These are phyloP conservation scores for Tamias sibiricus DNA, from an alignment of 2,113 vertebrate genomes.

Conservation along the genomic window DNA sequence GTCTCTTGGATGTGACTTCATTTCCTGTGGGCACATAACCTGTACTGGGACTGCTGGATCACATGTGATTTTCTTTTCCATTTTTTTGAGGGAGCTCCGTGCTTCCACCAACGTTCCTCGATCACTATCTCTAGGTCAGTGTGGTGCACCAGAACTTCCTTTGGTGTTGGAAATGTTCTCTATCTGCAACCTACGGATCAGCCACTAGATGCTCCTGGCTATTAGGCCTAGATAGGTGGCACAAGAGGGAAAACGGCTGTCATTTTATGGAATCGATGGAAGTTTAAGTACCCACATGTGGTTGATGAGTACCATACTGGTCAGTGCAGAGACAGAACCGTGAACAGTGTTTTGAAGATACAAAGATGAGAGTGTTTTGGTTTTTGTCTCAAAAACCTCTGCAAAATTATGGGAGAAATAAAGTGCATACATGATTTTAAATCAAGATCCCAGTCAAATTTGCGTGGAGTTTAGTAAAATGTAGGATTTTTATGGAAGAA, in stretches of 20 bases:
- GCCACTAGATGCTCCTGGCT: no score
- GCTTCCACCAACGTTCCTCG: background rate
- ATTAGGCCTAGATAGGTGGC: background rate
- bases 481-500: background rate
- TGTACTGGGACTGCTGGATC: background rate
- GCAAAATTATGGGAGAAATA: background rate
- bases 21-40: background rate
- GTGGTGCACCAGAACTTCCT: background rate
- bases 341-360: background rate
- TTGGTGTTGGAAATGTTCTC: background rate
- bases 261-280: background rate
- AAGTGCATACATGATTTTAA: background rate
- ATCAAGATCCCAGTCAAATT: background rate
- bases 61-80: background rate
- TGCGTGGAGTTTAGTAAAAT: background rate
- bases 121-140: background rate
- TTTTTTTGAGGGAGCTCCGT: background rate
- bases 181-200: background rate
- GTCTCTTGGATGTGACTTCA: background rate
- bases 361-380: background rate
- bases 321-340: background rate
- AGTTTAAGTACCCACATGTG: background rate
- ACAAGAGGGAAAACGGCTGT: background rate
- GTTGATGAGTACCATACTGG: background rate
- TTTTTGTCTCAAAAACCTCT: background rate